Conservation (phyloP, 2,113 vertebrate genomes). For the Lamprotornis superbus region DNA sequence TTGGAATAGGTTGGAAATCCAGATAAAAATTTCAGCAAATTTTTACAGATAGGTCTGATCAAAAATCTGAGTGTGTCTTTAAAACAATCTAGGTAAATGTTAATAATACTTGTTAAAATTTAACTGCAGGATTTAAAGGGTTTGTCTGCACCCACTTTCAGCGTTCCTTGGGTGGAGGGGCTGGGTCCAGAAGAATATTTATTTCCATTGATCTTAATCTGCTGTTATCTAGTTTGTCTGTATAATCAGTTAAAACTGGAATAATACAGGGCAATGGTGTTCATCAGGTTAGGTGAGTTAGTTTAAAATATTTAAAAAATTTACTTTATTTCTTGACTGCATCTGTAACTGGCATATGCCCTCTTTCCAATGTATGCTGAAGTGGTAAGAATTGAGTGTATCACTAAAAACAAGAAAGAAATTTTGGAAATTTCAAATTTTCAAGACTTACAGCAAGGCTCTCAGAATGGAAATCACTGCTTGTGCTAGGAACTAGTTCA, state of each 20-base stretch:
- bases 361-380: not conserved
- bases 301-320: not conserved
- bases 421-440: not conserved
- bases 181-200: not conserved
- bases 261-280: fast-evolving
- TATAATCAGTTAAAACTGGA: not conserved
- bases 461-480: not conserved
- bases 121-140: not conserved
- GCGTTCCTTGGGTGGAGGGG: not conserved
- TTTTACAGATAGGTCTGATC: not conserved
- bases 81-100: not conserved
- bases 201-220: not conserved
- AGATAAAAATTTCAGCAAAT: not conserved
- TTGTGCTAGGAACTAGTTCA: not conserved
- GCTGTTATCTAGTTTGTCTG: not conserved
- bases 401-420: not conserved
- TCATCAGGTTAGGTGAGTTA: not conserved
- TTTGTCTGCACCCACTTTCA: not conserved
- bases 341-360: not conserved
- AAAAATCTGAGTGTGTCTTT: not conserved
- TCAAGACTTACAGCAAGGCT: not conserved
- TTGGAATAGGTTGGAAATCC: not conserved
- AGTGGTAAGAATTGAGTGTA: not conserved
- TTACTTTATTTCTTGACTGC: not conserved
- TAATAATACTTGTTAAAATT: not conserved